These are phyloP conservation scores for Archips xylosteana DNA, from an alignment of 2,888 invertebrate species.

Conservation along the genomic window DNA sequence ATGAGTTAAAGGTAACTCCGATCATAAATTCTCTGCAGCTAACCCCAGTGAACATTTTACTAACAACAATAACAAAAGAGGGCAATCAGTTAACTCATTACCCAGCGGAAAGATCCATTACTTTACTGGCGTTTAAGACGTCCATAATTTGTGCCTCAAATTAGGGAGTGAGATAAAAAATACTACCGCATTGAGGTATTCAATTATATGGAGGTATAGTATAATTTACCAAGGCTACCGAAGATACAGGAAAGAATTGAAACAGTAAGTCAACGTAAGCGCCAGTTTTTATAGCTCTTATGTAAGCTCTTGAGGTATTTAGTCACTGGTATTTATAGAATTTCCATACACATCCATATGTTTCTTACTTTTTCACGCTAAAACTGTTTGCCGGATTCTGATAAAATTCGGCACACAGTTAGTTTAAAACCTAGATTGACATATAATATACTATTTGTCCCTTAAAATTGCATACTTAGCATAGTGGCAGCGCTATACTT, in stretches of 20 bases:
- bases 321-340: no score
- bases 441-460: no score
- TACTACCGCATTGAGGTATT: conserved; percentile 47
- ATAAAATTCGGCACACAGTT: no score
- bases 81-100: conserved; percentile 51
- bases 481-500: no score
- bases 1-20: background rate
- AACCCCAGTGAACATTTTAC: conserved; percentile 23
- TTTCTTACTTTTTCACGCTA: no score
- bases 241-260: background rate
- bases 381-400: no score
- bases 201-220: conserved; percentile 48
- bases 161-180: conserved; percentile 52
- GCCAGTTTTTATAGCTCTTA: background rate
- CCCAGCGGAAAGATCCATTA: conserved; percentile 54
- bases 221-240: conserved; percentile 38
- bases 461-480: no score
- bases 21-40: background rate
- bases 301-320: no score
- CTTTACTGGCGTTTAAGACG: conserved; percentile 49
- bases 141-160: conserved; percentile 56
- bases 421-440: no score
- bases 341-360: no score
- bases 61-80: conserved; percentile 46
- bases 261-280: conserved; percentile 6